Base-by-base conservation (phyloP, 2,113 vertebrate genomes). In the Papio anubis region DNA sequence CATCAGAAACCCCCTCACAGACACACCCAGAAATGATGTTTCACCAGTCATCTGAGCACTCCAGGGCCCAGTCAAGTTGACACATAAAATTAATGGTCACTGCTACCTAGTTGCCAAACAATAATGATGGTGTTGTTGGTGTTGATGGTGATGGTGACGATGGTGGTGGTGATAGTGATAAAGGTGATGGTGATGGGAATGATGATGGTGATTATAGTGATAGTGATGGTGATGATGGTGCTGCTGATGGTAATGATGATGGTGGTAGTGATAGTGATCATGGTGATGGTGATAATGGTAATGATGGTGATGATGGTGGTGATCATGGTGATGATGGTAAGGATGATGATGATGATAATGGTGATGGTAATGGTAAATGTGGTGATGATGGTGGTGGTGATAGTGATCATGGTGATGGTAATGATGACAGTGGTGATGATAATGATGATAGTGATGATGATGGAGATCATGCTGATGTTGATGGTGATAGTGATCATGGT, bases 361-460 rank as follows among this genome's bases (percentile, higher is more conserved):
- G 7, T 64, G 61, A 64, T 3, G 59, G 4, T 64, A 10, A 11
- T 32, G 27, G 13, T 66, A 11, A 10, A 11, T 2, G 45, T 48
- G 45, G 11, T 64, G 59, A 11, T 61, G 1, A 6, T 32, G 27
- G 13, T 66, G 64, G 2, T 66, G 27, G 2, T 68, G 66, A 3
- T 35, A 6, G 3, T 68, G 66, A 18, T 17, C 0, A 4, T 18
- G 32, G 16, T 68, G 32, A 3, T n/a, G 66, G 5, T 68, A 7
- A 38, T 38, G 38, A 1, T 68, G 32, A 6, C 16, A 6, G 0
- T 64, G 61, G 2, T 32, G 13, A 2, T 61, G 23, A 8, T 32
- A 1, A 2, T 66, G 64, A 0, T 35, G 64, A 4, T 66, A 5
- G 14, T 32, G 12, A 13, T 2, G 61, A 14, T 30, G 1, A 0